Conservation (phyloP, 2,113 vertebrate genomes). For the Australoheros scitulus region DNA sequence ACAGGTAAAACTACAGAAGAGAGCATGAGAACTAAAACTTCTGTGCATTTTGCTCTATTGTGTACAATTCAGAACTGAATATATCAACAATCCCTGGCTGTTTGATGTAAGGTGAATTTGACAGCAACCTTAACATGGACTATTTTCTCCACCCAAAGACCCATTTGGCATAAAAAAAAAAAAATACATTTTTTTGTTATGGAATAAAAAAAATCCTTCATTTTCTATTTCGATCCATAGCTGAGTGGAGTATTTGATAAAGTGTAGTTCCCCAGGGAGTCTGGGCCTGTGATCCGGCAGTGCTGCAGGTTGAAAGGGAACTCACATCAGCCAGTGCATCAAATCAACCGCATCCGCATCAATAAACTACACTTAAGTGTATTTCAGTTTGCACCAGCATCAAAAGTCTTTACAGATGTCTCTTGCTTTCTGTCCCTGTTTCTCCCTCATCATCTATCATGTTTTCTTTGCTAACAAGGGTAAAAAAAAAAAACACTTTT, state of each 20-base stretch:
- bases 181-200: conserved; percentile 14
- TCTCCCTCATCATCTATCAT: conserved; percentile 9
- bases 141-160: conserved; percentile 6
- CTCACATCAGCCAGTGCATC: conserved; percentile 49
- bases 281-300: conserved; percentile 60
- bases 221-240: conserved; percentile 54
- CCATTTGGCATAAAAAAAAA: conserved; percentile 34
- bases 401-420: conserved; percentile 21
- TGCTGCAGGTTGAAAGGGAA: conserved; percentile 63
- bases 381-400: conserved; percentile 37
- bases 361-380: conserved; percentile 65
- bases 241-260: conserved; percentile 59
- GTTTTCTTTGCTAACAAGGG: conserved; percentile 40
- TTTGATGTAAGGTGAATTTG: background rate
- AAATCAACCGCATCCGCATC: conserved; percentile 66
- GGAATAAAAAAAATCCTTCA: conserved; percentile 31
- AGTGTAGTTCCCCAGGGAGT: conserved; percentile 59
- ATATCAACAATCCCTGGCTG: background rate
- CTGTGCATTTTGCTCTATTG: background rate
- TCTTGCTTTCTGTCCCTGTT: conserved; percentile 9
- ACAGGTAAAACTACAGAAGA: background rate
- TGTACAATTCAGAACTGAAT: conserved; percentile 14
- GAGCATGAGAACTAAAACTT: background rate
- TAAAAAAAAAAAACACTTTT: conserved; percentile 32
- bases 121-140: background rate